phyloP scores from a whole-genome alignment of 1,140 invertebrate species.

The Proctacanthus coquilletti region DNA sequence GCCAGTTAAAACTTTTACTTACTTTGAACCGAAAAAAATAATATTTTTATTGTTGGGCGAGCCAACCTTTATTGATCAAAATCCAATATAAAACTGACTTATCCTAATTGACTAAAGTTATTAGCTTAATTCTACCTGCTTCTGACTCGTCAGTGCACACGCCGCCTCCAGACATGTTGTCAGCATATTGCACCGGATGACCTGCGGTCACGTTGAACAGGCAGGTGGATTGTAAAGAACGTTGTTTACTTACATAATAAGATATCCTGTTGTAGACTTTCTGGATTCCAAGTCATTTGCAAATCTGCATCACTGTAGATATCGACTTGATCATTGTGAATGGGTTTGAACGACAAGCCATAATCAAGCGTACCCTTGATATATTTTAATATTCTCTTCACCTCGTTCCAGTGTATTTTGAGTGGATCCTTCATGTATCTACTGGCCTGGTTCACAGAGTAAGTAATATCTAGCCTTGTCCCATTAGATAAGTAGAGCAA shows the following conservation, averaged over 20 bases:
- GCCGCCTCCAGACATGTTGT: too few species aligned
- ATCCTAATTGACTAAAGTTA: too few species aligned
- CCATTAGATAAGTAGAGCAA: slow-evolving; percentile 22
- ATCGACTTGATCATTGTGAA: neutral
- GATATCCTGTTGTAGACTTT: slow-evolving; percentile 29
- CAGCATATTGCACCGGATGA: too few species aligned
- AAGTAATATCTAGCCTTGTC: slow-evolving; percentile 27
- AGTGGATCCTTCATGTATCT: slow-evolving; percentile 13
- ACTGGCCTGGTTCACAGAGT: slow-evolving; percentile 17
- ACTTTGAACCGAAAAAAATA: too few species aligned
- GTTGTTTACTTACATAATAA: slow-evolving; percentile 32
- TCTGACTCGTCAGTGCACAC: too few species aligned
- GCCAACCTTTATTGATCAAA: too few species aligned
- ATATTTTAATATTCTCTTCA: slow-evolving; percentile 20
- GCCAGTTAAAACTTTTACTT: too few species aligned
- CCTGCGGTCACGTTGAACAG: too few species aligned
- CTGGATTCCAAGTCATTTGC: slow-evolving; percentile 26
- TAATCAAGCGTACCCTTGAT: slow-evolving; percentile 16
- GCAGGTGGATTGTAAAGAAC: slow-evolving; percentile 30
- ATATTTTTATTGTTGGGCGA: too few species aligned
- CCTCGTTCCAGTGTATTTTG: slow-evolving; percentile 17
- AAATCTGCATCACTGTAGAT: slow-evolving; percentile 14
- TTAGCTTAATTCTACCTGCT: too few species aligned
- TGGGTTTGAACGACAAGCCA: slow-evolving; percentile 3
- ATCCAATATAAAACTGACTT: too few species aligned